Conservation (phyloP, 2,888 invertebrate species). For the Eupithecia exiguata region DNA sequence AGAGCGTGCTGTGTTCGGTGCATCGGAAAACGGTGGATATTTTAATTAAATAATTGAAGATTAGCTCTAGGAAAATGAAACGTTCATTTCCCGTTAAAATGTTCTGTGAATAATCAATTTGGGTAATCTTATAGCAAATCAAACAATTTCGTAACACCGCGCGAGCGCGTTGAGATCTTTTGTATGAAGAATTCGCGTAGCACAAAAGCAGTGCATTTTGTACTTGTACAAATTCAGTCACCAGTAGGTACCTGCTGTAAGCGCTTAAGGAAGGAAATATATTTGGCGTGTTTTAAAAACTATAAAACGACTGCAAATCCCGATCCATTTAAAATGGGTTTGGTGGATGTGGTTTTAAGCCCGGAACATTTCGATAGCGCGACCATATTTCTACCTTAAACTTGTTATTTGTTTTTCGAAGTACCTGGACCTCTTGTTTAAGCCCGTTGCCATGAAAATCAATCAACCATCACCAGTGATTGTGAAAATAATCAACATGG, state of each 20-base stretch:
- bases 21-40: constrained; percentile 59
- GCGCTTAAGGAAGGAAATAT: not conserved
- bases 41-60: constrained; percentile 45
- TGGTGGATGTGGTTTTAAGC: too few species aligned
- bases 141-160: constrained; percentile 21
- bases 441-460: too few species aligned
- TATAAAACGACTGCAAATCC: too few species aligned
- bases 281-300: too few species aligned
- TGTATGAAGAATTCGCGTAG: constrained; percentile 32
- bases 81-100: not conserved
- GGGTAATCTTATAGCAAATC: not conserved
- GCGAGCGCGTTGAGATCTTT: constrained; percentile 56
- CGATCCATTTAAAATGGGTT: too few species aligned
- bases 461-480: too few species aligned
- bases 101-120: not conserved
- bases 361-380: too few species aligned
- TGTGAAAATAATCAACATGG: too few species aligned
- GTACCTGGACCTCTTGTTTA: too few species aligned
- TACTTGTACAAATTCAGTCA: not conserved
- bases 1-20: constrained; percentile 58
- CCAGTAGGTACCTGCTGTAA: not conserved
- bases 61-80: constrained; percentile 7
- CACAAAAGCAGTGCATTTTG: not conserved
- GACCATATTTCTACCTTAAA: too few species aligned
- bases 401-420: too few species aligned